Evolutionary conservation across 2,888 invertebrate species (phyloP), one percentile per base, ranked within the genome.

Genomic region (Melanargia galathea): DNA sequence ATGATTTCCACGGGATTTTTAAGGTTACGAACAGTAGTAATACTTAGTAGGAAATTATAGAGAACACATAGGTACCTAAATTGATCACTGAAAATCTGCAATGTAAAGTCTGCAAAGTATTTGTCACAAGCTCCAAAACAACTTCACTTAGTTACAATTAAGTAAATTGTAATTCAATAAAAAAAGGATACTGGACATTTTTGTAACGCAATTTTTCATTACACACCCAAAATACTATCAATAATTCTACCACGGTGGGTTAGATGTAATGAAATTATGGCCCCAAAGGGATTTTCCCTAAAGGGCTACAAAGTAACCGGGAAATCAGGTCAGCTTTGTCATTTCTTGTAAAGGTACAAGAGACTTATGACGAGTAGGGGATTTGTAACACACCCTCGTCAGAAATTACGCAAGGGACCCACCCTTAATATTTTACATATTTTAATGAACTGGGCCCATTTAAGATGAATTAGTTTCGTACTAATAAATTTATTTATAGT

Each of bases 251-350:
- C 66, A 65, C 60, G 63, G 66, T 65, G 65, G 62, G 64, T 66
- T 62, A 45, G 62, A 69, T 63, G 70, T 72, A 73, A 73, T 69
- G 68, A 73, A 71, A 73, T 71, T 73, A 73, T 69, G 63, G 62
- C 57, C 60, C 68, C 65, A 52, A 69, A 70, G 67, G 70, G 60
- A 63, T 67, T 67, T 65, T 63, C 62, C 62, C 71, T 66, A 66
- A 69, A 68, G 68, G 68, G 67, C 63, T 67, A 64, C 64, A 70
- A 71, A 74, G 65, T 73, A 70, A 67, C 65, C 65, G 67, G 57
- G 67, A 69, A 74, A 73, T 71, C 72, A 70, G 72, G 73, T 70
- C 73, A 73, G 66, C 70, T 70, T 74, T 71, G 73, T 74, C 71
- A 73, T 73, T 72, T 70, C 69, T 71, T 71, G 70, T 63, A 62